phyloP scores from a whole-genome alignment of 2,113 vertebrate genomes.

The Polypterus senegalus region DNA sequence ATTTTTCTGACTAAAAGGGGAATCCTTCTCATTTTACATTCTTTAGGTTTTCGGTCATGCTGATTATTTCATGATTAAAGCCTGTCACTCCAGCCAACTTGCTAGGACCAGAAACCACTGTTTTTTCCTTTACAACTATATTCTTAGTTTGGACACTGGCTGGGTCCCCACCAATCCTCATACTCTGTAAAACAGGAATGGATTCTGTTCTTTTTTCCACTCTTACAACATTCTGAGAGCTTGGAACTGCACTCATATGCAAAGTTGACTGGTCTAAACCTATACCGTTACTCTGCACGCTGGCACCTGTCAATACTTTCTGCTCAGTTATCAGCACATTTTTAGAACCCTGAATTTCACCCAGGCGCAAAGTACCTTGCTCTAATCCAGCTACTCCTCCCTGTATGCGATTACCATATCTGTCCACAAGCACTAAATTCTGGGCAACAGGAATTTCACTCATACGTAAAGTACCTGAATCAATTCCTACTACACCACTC shows the following conservation, averaged over 20 bases:
- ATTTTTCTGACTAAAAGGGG: no score
- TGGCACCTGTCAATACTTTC: constrained; percentile 45
- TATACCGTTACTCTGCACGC: constrained; percentile 18
- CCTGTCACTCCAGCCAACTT: no score
- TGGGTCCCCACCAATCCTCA: no score
- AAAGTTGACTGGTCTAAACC: not conserved
- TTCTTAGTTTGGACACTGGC: no score
- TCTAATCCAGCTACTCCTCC: not conserved
- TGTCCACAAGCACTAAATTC: constrained; percentile 39
- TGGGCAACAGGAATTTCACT: constrained; percentile 7
- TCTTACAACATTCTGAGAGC: not conserved
- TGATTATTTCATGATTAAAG: no score
- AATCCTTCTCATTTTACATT: no score
- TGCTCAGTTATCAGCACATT: constrained; percentile 48
- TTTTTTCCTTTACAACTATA: not conserved
- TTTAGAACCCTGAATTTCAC: constrained; percentile 20
- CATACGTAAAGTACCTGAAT: no score
- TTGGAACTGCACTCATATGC: not conserved
- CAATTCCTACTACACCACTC: not conserved
- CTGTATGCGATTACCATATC: not conserved
- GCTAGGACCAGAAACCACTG: not conserved
- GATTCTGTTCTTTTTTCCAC: no score
- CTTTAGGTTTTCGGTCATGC: no score
- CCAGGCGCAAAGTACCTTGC: not conserved
- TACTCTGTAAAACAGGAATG: no score